A percentile compares a stretch with the other conserved stretches of the same genome.
These are phyloP conservation scores for Andrena bucephala DNA, from an alignment of 2,888 invertebrate genomes.

Conservation along the genomic window DNA sequence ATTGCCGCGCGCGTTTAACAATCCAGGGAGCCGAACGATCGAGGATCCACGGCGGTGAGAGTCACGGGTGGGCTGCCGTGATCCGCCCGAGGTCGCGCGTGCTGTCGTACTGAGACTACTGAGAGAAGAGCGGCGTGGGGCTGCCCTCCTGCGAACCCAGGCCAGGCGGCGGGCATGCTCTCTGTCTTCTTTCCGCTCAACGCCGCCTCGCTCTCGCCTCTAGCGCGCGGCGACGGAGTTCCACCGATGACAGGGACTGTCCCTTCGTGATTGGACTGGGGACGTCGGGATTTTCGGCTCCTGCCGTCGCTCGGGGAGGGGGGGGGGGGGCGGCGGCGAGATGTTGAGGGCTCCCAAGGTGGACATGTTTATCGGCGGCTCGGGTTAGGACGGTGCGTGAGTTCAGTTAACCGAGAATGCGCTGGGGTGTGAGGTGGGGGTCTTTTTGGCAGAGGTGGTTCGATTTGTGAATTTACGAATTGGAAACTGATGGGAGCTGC, in stretches of 20 bases:
- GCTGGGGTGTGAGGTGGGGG: too few species aligned
- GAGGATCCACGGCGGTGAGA: conserved; percentile 2
- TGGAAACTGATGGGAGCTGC: too few species aligned
- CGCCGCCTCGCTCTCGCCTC: background rate
- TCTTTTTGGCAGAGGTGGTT: too few species aligned
- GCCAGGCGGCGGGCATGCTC: conserved; percentile 69
- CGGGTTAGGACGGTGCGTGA: too few species aligned
- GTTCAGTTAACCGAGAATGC: too few species aligned
- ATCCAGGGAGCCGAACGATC: conserved; percentile 13
- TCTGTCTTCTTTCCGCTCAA: conserved; percentile 31
- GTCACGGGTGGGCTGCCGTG: conserved; percentile 42
- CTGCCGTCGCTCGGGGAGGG: too few species aligned
- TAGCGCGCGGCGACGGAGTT: background rate
- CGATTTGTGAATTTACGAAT: too few species aligned
- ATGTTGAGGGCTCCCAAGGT: too few species aligned
- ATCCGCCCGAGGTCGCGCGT: conserved; percentile 79
- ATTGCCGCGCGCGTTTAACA: conserved; percentile 23
- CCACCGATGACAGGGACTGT: background rate
- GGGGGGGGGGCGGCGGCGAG: too few species aligned
- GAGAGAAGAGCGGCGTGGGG: conserved; percentile 41
- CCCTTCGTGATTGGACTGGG: conserved; percentile 3
- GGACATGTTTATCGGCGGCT: too few species aligned
- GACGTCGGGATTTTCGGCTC: background rate
- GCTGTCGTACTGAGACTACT: conserved; percentile 78
- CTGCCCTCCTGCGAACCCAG: conserved; percentile 74